Evolutionary conservation across 2,113 vertebrate genomes (phyloP).

Genomic region (Podocnemis expansa): DNA sequence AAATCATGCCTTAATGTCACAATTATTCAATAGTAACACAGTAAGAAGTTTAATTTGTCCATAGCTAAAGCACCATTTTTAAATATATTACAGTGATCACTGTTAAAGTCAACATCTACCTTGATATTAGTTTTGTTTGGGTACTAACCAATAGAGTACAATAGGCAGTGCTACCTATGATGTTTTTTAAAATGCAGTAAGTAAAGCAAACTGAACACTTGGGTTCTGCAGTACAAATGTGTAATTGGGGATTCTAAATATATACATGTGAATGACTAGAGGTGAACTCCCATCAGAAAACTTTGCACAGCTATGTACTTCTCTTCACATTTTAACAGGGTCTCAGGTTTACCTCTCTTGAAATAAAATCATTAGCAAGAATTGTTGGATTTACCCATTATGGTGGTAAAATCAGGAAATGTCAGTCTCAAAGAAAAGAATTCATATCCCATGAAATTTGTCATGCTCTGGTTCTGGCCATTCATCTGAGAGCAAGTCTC

Average conservation of each 20-base stretch:
- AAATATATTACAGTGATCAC: neutral
- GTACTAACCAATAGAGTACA: neutral
- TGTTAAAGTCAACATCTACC: neutral
- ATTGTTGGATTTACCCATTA: neutral
- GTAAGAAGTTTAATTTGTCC: neutral
- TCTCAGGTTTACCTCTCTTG: neutral
- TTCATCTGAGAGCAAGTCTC: conserved; percentile 8
- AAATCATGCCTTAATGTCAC: neutral
- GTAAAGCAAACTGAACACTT: neutral
- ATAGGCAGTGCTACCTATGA: neutral
- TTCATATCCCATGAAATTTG: neutral
- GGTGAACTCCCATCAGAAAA: neutral
- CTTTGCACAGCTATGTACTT: neutral
- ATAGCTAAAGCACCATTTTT: neutral
- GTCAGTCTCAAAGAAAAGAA: neutral
- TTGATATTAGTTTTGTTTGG: neutral
- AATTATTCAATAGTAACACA: neutral
- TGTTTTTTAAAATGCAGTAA: neutral
- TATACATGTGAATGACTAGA: neutral
- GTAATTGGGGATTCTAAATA: neutral
- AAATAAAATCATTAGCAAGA: neutral
- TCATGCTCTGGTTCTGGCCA: neutral
- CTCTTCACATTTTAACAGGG: neutral
- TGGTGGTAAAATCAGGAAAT: neutral
- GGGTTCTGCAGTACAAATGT: neutral